Evolutionary conservation across 2,797 vertebrate genomes (phyloP).

Genomic region (Poeciliopsis infans): DNA sequence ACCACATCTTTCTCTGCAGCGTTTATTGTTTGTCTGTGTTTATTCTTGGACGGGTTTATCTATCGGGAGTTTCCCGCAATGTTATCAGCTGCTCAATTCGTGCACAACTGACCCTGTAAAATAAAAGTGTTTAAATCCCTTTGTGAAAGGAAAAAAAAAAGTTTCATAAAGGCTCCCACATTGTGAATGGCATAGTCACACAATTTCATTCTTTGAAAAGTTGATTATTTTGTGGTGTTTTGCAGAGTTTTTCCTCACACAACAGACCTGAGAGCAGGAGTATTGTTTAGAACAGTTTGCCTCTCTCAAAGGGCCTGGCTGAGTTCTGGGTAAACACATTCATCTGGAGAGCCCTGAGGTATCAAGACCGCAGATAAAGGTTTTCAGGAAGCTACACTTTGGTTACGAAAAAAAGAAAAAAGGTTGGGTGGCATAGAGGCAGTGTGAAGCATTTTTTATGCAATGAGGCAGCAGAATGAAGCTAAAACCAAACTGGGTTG

Average conservation of each 20-base stretch:
- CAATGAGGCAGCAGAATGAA: slow-evolving; percentile 33
- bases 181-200: slow-evolving; percentile 16
- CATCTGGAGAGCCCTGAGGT: slow-evolving; percentile 58
- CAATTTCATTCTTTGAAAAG: slow-evolving; percentile 39
- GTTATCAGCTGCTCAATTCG: slow-evolving; percentile 8
- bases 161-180: slow-evolving; percentile 7
- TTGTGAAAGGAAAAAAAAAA: slow-evolving; percentile 8
- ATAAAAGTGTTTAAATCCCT: slow-evolving; percentile 6
- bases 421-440: not conserved
- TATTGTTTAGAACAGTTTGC: slow-evolving; percentile 59
- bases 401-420: slow-evolving; percentile 20
- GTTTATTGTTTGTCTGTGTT: slow-evolving; percentile 60
- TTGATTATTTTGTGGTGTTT: slow-evolving; percentile 26
- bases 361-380: slow-evolving; percentile 68
- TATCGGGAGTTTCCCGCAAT: slow-evolving; percentile 16
- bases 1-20: slow-evolving; percentile 34
- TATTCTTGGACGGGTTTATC: slow-evolving; percentile 17
- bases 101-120: slow-evolving; percentile 4
- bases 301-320: slow-evolving; percentile 50
- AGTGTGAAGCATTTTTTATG: slow-evolving; percentile 28
- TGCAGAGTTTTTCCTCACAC: slow-evolving; percentile 51
- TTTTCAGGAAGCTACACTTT: slow-evolving; percentile 25
- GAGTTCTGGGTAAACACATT: slow-evolving; percentile 69
- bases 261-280: slow-evolving; percentile 36
- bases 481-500: slow-evolving; percentile 15